Conservation (phyloP, 2,113 vertebrate genomes). For the Campylomormyrus tamandua region DNA sequence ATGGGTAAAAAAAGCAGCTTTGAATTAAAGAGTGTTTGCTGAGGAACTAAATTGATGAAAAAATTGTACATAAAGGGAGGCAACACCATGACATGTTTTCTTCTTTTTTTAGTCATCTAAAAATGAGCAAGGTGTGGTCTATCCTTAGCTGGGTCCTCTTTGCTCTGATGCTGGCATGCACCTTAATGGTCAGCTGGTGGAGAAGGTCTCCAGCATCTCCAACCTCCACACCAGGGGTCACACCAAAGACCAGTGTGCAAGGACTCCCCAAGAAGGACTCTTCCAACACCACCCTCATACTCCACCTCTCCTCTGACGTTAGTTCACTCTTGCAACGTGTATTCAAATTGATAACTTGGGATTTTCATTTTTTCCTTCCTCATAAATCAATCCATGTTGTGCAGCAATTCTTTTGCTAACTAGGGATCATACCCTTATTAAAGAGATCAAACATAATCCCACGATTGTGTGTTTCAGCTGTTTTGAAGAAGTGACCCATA, state of each 20-base stretch:
- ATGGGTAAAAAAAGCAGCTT: neutral
- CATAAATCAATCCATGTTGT: neutral
- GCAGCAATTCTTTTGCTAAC: neutral
- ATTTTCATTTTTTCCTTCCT: neutral
- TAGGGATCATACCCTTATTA: neutral
- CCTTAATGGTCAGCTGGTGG: neutral
- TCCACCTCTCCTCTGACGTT: neutral
- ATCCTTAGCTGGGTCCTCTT: neutral
- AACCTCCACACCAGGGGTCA: neutral
- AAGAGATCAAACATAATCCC: neutral
- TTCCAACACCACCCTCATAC: neutral
- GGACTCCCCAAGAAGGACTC: neutral
- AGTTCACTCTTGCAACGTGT: neutral
- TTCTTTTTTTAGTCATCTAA: neutral
- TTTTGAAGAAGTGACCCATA: neutral
- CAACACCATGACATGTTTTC: neutral
- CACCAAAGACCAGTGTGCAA: too few species aligned
- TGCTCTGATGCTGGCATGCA: neutral
- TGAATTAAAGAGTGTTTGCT: neutral
- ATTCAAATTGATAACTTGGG: slow-evolving; percentile 15
- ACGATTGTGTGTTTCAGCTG: neutral
- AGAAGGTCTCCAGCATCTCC: neutral
- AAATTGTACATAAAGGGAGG: neutral
- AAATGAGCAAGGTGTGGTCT: neutral
- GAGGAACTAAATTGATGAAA: neutral